Conservation (phyloP, 2,113 vertebrate genomes). For the Propithecus coquereli region DNA sequence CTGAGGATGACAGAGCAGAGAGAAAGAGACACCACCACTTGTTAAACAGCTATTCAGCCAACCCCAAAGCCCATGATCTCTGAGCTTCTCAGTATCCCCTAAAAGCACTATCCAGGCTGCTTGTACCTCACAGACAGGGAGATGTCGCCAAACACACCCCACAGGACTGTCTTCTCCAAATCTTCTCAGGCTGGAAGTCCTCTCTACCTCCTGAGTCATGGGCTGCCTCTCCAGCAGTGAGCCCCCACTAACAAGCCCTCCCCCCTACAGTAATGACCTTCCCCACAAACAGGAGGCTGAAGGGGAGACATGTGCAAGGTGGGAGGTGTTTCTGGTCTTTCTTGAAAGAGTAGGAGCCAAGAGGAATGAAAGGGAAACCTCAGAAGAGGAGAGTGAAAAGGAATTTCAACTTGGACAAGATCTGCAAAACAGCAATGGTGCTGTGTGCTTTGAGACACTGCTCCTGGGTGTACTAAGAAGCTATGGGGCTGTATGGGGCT, state of each 20-base stretch:
- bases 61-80: not conserved
- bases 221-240: not conserved
- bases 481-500: not conserved
- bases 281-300: not conserved
- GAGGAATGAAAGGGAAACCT: not conserved
- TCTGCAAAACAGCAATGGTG: not conserved
- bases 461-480: not conserved
- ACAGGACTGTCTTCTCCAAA: not conserved
- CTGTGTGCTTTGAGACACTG: not conserved
- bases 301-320: fast-evolving
- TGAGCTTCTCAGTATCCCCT: fast-evolving
- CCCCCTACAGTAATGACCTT: not conserved
- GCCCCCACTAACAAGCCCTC: too few species aligned
- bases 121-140: not conserved
- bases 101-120: not conserved
- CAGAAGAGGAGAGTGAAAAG: not conserved
- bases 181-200: not conserved
- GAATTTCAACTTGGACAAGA: not conserved
- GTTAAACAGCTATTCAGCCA: too few species aligned
- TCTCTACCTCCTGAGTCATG: not conserved
- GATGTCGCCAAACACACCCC: not conserved
- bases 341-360: not conserved
- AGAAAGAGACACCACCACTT: fast-evolving
- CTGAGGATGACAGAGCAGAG: not conserved
- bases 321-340: not conserved